A percentile compares a stretch with the other conserved stretches of the same genome.
Conservation (phyloP, 2,888 invertebrate genomes). For the Laothoe populi region DNA sequence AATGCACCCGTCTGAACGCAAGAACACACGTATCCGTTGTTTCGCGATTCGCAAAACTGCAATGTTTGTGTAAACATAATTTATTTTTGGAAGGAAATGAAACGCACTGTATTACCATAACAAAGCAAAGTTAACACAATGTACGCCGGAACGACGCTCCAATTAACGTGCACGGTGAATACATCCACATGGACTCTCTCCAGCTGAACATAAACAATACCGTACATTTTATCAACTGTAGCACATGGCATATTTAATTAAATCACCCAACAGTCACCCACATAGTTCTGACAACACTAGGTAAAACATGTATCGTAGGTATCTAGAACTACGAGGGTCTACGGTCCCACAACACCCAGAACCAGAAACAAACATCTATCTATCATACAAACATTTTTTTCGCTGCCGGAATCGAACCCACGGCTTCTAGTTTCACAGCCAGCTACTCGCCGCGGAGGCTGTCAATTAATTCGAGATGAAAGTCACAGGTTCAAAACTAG, state of each 20-base stretch:
- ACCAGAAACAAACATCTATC: too few relatives aligned
- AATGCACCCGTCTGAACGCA: slow-evolving; percentile 29
- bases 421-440: too few relatives aligned
- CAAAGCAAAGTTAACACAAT: slow-evolving; percentile 53
- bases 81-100: slow-evolving; percentile 52
- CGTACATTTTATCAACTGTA: slow-evolving; percentile 5
- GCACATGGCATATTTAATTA: not conserved
- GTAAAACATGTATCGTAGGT: too few relatives aligned
- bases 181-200: slow-evolving; percentile 35
- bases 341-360: too few relatives aligned
- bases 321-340: too few relatives aligned
- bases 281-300: too few relatives aligned
- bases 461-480: too few relatives aligned
- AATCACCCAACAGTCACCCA: not conserved
- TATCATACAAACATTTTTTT: too few relatives aligned
- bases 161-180: slow-evolving; percentile 31
- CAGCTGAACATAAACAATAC: slow-evolving; percentile 1
- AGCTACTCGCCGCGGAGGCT: too few relatives aligned
- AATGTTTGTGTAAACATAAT: slow-evolving; percentile 39
- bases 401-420: too few relatives aligned
- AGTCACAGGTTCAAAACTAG: too few relatives aligned
- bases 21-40: slow-evolving; percentile 31
- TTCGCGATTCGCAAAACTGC: slow-evolving; percentile 33
- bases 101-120: slow-evolving; percentile 53
- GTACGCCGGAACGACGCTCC: slow-evolving; percentile 61